phyloP scores from a whole-genome alignment of 2,113 vertebrate genomes.

The Australoheros scitulus region DNA sequence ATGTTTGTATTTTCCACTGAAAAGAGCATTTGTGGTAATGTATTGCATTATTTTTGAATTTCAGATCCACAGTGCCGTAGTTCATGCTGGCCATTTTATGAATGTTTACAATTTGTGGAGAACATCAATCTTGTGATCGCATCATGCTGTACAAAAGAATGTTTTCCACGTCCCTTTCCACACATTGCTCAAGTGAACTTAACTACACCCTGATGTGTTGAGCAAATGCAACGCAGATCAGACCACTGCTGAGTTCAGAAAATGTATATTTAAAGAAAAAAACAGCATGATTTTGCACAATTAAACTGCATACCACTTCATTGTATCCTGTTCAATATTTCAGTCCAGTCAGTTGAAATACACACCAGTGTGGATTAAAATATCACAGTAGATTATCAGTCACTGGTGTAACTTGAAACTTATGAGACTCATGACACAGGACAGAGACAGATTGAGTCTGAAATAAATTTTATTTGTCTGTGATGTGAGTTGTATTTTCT shows the following conservation, averaged over 20 bases:
- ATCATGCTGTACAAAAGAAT: constrained; percentile 30
- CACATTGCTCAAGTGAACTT: not conserved
- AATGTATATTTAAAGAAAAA: constrained; percentile 45
- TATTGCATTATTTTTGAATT: constrained; percentile 17
- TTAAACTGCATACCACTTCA: constrained; percentile 59
- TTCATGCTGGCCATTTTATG: constrained; percentile 35
- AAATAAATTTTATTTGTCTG: constrained; percentile 80
- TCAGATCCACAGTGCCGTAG: constrained; percentile 51
- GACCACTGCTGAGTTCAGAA: constrained; percentile 50
- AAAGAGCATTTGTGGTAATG: constrained; percentile 4
- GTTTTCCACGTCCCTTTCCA: constrained; percentile 4
- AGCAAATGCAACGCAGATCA: constrained; percentile 2
- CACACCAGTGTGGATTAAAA: not conserved
- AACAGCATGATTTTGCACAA: constrained; percentile 82
- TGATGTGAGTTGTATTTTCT: constrained; percentile 1
- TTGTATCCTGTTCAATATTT: not conserved
- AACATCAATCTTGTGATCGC: not conserved
- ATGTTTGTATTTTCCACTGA: constrained; percentile 13
- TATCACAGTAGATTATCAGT: not conserved
- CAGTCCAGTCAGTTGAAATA: not conserved
- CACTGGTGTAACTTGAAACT: not conserved
- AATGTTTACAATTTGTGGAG: constrained; percentile 54
- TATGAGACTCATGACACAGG: not conserved
- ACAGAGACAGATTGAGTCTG: constrained; percentile 46
- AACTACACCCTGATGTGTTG: not conserved